Evolutionary conservation across 2,797 vertebrate species (phyloP).

Genomic region (Lycodopsis pacificus): DNA sequence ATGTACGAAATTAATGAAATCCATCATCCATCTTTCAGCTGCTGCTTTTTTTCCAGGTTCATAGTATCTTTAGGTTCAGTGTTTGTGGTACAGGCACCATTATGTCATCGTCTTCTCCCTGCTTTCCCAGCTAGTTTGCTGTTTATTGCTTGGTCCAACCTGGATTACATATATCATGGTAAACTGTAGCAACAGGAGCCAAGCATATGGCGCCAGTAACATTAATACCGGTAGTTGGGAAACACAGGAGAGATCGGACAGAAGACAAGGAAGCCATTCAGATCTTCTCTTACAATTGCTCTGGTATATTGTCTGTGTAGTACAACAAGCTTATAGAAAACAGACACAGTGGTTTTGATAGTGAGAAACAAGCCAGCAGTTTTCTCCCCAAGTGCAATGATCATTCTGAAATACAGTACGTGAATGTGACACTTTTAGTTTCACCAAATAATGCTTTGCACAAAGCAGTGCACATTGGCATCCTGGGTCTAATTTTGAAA

Average conservation of each 20-base stretch:
- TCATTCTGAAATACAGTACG: not conserved
- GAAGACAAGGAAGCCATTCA: constrained; percentile 70
- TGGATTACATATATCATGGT: constrained; percentile 50
- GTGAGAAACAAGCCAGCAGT: constrained; percentile 2
- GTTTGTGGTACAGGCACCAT: constrained; percentile 21
- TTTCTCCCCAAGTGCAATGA: constrained; percentile 3
- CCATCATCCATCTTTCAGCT: not conserved
- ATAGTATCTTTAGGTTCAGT: constrained; percentile 8
- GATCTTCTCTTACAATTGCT: constrained; percentile 55
- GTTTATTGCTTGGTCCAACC: constrained; percentile 55
- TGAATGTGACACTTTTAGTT: not conserved
- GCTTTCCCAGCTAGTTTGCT: constrained; percentile 47
- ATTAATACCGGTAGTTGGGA: constrained; percentile 50
- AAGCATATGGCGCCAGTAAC: constrained; percentile 69
- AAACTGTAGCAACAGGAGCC: constrained; percentile 60
- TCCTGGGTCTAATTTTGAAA: not conserved
- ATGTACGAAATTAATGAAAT: not conserved
- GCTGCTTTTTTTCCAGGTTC: constrained; percentile 1
- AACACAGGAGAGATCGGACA: constrained; percentile 61
- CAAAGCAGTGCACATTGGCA: not conserved
- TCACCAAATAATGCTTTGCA: constrained; percentile 3
- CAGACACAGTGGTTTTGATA: constrained; percentile 20
- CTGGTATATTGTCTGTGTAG: constrained; percentile 41
- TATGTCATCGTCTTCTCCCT: constrained; percentile 40
- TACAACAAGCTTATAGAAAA: constrained; percentile 27